Base-by-base conservation (phyloP, 2,888 invertebrate genomes). In the Cryptus viduatorius region DNA sequence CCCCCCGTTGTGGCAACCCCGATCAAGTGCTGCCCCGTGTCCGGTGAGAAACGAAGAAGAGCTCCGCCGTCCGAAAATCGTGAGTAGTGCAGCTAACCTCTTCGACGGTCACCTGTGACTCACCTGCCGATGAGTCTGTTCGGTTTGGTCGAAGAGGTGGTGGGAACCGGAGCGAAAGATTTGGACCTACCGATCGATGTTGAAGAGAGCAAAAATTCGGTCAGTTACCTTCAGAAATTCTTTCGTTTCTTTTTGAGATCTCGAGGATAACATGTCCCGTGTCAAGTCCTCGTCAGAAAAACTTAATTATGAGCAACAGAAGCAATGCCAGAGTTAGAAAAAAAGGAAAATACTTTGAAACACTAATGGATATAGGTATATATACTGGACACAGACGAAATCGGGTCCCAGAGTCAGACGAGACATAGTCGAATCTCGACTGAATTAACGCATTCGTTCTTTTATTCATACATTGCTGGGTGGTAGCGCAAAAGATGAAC, bases 1-100 rank as follows among this genome's bases (percentile, higher is more conserved):
- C 87, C 89, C 84, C 91, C 91, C 87, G 89, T 88, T 65, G 92
- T 48, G 89, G 73, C 67, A 85, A 75, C 84, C 86, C 88, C 86
- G 87, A 78, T 75, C 78, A 14, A 59, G 64, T 78, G 65, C 56
- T 67, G 46, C 19, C 72, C 73, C 46, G 71, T 53, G 65, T 24
- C 72, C 69, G 53, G 24, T 56, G 48, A 67, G 31, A 79, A 81
- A 76, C n/a, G 12, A 19, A 79, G 69, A 79, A 68, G 31, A 79
- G 10, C 48, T 19, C 71, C 29, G 29, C 53, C 77, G 31, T 68
- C 77, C 29, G 64, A 42, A 67, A 77, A 71, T 50, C 72, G 77
- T 83, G 77, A 83, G 72, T 79, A 68, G 69, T 24, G 69, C 42
- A 79, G 65, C 69, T 48, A 68, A 68, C 59, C 82, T 86, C 85